A percentile compares a stretch with the other conserved stretches of the same genome.
These are phyloP conservation scores for Fragariocoptes setiger DNA, from an alignment of 1,140 invertebrate genomes.

Conservation along the genomic window DNA sequence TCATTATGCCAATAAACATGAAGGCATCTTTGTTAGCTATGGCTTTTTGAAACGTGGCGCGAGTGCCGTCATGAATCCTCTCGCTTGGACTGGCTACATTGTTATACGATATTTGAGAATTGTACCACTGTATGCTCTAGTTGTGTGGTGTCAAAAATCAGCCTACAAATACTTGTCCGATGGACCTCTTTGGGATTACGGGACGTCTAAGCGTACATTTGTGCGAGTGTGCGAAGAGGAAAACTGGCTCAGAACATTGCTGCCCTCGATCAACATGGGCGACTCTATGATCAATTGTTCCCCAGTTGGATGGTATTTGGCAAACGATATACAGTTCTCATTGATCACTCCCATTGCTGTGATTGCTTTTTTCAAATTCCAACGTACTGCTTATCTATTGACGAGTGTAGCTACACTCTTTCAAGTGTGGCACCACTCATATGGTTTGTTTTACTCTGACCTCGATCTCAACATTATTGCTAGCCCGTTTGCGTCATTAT, in stretches of 20 bases:
- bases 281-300: not conserved
- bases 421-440: too few species aligned
- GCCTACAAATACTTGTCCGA: not conserved
- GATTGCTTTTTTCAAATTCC: not conserved
- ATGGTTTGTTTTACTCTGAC: too few species aligned
- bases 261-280: not conserved
- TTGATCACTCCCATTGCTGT: not conserved
- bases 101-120: not conserved
- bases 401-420: too few species aligned
- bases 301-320: not conserved
- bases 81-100: not conserved
- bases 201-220: not conserved
- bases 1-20: too few species aligned
- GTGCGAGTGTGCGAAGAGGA: not conserved
- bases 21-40: too few species aligned
- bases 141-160: not conserved
- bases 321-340: not conserved
- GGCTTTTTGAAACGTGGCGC: too few species aligned
- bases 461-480: too few species aligned
- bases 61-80: too few species aligned
- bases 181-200: not conserved
- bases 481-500: too few species aligned
- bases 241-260: not conserved
- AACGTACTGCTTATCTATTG: too few species aligned
- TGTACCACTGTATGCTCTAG: not conserved